phyloP scores from a whole-genome alignment of 1,140 invertebrate genomes.

The Penaeus indicus region DNA sequence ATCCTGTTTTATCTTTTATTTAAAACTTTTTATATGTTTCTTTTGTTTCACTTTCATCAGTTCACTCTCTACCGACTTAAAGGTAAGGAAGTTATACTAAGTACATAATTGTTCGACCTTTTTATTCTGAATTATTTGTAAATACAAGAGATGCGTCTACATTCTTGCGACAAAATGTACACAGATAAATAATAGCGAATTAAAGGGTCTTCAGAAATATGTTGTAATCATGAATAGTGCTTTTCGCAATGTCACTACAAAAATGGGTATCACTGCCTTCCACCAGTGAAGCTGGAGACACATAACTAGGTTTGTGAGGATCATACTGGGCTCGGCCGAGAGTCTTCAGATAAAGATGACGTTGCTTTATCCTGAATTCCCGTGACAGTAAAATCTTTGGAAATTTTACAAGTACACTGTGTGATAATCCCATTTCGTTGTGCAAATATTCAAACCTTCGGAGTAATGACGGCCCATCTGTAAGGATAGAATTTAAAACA shows the following conservation, averaged over 20 bases:
- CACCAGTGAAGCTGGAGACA: conserved; percentile 34
- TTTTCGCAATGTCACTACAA: conserved; percentile 34
- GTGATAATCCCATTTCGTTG: conserved; percentile 48
- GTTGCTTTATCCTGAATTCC: conserved; percentile 48
- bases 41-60: too few relatives aligned
- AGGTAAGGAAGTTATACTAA: too few relatives aligned
- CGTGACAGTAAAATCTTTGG: conserved; percentile 38
- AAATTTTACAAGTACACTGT: conserved; percentile 35
- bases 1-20: too few relatives aligned
- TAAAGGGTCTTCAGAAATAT: conserved; percentile 41
- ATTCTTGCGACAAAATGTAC: too few relatives aligned
- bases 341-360: conserved; percentile 37
- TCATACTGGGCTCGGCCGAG: conserved; percentile 39
- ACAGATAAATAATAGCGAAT: neutral
- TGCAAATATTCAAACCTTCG: conserved; percentile 39
- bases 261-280: conserved; percentile 29
- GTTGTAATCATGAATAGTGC: conserved; percentile 41
- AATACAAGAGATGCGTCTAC: too few relatives aligned
- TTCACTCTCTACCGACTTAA: too few relatives aligned
- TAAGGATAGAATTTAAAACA: neutral
- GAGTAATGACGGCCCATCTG: conserved; percentile 45
- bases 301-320: conserved; percentile 39
- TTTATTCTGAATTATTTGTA: too few relatives aligned
- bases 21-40: too few relatives aligned
- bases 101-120: too few relatives aligned